Evolutionary conservation across 2,888 invertebrate species (phyloP).

Genomic region (Bursaphelenchus okinawaensis): DNA sequence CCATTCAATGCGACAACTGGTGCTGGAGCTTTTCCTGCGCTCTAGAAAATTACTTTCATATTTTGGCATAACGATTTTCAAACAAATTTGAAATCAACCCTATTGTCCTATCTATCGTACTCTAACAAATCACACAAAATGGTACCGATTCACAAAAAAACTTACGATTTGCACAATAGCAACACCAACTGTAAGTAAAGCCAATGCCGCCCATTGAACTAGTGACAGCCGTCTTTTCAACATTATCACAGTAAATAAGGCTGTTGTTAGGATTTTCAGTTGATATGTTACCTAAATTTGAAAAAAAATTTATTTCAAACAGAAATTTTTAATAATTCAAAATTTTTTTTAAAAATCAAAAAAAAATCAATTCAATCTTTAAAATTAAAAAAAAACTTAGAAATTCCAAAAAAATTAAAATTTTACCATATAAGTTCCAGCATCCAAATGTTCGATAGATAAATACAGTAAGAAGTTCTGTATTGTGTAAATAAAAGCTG

Average conservation of each 20-base stretch:
- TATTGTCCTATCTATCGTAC: no score
- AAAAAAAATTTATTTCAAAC: not conserved
- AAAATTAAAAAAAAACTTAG: no score
- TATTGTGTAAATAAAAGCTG: conserved; percentile 86
- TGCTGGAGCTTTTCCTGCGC: not conserved
- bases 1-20: not conserved
- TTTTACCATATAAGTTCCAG: conserved; percentile 86
- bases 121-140: no score
- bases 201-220: conserved; percentile 61
- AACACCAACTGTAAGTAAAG: conserved; percentile 61
- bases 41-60: not conserved
- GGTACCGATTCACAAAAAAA: not conserved
- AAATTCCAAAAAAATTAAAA: not conserved
- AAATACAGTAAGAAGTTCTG: conserved; percentile 86
- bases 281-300: conserved; percentile 60
- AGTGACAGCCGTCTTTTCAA: conserved; percentile 58
- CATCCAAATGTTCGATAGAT: conserved; percentile 73
- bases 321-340: no score
- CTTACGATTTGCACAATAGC: conserved; percentile 59
- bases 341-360: no score
- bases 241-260: conserved; percentile 61
- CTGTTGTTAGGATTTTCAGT: conserved; percentile 63
- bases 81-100: no score
- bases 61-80: no score
- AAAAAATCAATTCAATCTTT: no score